Conservation (phyloP, 2,113 vertebrate genomes). For the Brachypteracias leptosomus region DNA sequence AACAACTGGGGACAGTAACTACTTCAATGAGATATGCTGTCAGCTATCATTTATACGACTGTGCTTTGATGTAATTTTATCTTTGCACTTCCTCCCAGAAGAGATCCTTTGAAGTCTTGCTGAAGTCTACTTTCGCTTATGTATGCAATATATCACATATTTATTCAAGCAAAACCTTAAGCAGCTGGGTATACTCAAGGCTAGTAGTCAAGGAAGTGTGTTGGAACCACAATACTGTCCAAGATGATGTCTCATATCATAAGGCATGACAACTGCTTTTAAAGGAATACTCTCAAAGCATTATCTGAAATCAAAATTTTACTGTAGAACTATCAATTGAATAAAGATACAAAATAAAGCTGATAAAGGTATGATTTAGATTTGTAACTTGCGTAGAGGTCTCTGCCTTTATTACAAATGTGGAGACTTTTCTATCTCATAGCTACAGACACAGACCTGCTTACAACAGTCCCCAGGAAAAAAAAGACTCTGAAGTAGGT, state of each 20-base stretch:
- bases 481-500: not conserved
- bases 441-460: not conserved
- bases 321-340: not conserved
- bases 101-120: not conserved
- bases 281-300: not conserved
- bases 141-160: not conserved
- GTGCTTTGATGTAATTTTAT: not conserved
- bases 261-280: not conserved
- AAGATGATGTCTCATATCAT: not conserved
- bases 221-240: not conserved
- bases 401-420: not conserved
- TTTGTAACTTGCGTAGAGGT: not conserved
- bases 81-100: not conserved
- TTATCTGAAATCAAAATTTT: not conserved
- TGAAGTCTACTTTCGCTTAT: not conserved
- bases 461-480: not conserved
- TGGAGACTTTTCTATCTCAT: not conserved
- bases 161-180: not conserved
- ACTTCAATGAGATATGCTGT: not conserved
- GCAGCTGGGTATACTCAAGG: not conserved
- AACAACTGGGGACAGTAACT: not conserved
- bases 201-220: not conserved
- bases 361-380: not conserved
- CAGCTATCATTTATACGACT: not conserved
- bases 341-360: not conserved